Evolutionary conservation across 2,797 vertebrate species (phyloP).

Genomic region (Podargus strigoides): DNA sequence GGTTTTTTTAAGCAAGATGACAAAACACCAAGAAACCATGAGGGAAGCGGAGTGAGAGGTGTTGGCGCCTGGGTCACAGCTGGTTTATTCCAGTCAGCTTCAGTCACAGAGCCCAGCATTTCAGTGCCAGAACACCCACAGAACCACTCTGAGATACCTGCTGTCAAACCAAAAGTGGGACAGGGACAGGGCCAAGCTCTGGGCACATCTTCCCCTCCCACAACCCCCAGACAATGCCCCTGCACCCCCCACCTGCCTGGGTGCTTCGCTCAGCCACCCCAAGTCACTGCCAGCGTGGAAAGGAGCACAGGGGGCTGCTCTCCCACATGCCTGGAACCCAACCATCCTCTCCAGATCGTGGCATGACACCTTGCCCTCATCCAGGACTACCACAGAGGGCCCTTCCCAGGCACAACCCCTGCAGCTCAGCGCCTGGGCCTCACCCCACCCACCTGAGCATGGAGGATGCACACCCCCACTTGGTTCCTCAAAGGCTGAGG

Average conservation of each 20-base stretch:
- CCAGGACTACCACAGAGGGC: fast-evolving
- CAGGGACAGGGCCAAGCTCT: neutral
- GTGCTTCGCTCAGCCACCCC: neutral
- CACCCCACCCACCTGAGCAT: too few species aligned
- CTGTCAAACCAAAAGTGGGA: neutral
- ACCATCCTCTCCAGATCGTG: fast-evolving
- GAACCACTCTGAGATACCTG: neutral
- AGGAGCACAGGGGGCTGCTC: neutral
- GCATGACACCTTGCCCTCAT: fast-evolving
- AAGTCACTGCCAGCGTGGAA: fast-evolving
- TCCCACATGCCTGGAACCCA: fast-evolving
- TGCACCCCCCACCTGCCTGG: neutral
- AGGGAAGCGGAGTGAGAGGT: neutral
- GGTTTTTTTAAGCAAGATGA: neutral
- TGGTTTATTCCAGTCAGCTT: fast-evolving
- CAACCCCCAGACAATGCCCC: fast-evolving
- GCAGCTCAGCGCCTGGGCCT: neutral
- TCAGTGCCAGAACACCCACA: neutral
- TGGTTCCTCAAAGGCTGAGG: neutral
- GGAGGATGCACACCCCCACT: neutral
- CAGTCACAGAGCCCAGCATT: neutral
- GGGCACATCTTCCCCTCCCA: neutral
- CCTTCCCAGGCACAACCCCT: too few species aligned
- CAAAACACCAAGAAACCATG: neutral
- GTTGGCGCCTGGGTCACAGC: fast-evolving